A percentile compares a stretch with the other conserved stretches of the same genome.
These are phyloP conservation scores for Megastigmus dorsalis DNA, from an alignment of 2,888 invertebrate species.

Conservation along the genomic window DNA sequence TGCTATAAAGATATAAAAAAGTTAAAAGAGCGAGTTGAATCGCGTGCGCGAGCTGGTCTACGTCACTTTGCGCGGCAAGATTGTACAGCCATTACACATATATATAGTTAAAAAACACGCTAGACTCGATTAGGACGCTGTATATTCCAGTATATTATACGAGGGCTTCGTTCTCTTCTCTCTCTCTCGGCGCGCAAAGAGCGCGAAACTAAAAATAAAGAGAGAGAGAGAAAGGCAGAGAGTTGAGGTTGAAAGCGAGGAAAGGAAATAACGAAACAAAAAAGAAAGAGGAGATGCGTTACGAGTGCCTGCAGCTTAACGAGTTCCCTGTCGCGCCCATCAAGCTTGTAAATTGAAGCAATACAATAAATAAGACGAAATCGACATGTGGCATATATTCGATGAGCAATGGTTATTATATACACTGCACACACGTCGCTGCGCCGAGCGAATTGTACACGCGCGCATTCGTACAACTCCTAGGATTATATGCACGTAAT, in stretches of 20 bases:
- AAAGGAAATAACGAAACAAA: background rate
- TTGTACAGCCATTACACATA: background rate
- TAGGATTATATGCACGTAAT: background rate
- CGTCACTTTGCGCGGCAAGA: background rate
- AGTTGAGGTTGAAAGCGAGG: background rate
- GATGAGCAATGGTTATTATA: background rate
- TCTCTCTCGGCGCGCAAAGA: constrained; percentile 31
- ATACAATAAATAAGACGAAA: constrained; percentile 59
- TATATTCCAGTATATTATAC: no score
- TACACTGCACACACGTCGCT: no score
- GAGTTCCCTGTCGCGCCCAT: constrained; percentile 41
- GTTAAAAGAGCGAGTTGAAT: no score
- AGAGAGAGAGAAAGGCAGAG: background rate
- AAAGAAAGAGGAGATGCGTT: constrained; percentile 4
- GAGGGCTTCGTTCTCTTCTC: background rate
- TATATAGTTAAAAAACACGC: constrained; percentile 1
- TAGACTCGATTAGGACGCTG: background rate
- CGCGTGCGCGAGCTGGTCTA: no score
- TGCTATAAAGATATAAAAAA: no score
- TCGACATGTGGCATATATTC: background rate
- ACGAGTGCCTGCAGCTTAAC: constrained; percentile 47
- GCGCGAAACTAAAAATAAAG: constrained; percentile 8
- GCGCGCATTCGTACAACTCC: background rate
- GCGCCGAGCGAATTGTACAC: no score
- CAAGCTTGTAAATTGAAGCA: constrained; percentile 61